Base-by-base conservation (phyloP, 2,888 invertebrate species). In the Stenolophus ochropezus region DNA sequence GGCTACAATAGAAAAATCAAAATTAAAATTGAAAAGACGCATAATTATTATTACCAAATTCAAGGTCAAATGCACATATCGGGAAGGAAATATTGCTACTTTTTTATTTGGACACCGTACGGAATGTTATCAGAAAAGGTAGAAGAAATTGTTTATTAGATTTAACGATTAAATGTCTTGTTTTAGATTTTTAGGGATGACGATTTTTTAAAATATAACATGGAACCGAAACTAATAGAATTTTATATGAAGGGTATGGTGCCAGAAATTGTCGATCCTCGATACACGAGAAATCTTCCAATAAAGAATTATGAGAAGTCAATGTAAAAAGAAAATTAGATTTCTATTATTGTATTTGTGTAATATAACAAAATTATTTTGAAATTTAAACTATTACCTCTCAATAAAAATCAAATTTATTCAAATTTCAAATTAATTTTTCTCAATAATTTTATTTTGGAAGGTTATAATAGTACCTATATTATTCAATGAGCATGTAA, bases 21-120 rank as follows among this genome's bases (percentile, higher is more conserved):
- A 71, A 8, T 71, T 71, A 0, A 71, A n/a, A 5, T 33, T 71
- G 5, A 33, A 71, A 14, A 33, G 71, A 33, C n/a, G 1, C 16
- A 71, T 42, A 33, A n/a, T 33, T 71, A 16, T 71, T 71, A 33
- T 71, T 71, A 71, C 42, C 71, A 71, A 18, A 5, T 71, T 8
- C 71, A 71, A 42, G 42, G 71, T 1, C 71, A 71, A 16, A n/a
- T 71, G 0, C 27, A 42, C 11, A 71, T 71, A 3, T 42, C 71
- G 2, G 11, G 20, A 14, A 33, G 18, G 11, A 20, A 16, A 16
- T 33, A 71, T 20, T 71, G 42, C 11, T 16, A 33, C 16, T 71
- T 71, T 42, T 6, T 33, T 4, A 16, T 71, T 42, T 71, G 71
- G 33, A 71, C 71, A 1, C 42, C 42, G 6, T 25, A 14, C 23